phyloP scores from a whole-genome alignment of 2,888 invertebrate species.

The Ophion ventricosus region DNA sequence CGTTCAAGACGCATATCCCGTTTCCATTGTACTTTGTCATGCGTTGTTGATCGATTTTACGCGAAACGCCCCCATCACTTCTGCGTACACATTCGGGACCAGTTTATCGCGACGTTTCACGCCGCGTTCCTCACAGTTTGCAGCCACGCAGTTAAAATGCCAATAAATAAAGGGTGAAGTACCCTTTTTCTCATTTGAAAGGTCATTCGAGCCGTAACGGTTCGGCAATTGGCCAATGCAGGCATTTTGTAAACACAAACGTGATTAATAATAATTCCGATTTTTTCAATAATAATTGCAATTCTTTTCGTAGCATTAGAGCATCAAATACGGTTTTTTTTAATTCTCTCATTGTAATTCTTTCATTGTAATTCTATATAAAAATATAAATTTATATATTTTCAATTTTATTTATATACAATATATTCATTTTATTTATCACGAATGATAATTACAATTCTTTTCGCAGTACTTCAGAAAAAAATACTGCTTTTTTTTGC shows the following conservation, averaged over 20 bases:
- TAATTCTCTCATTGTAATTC: no score
- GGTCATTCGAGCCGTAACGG: background rate
- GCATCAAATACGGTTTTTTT: no score
- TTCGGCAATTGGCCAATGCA: background rate
- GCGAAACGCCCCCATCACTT: background rate
- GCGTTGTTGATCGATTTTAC: slow-evolving; percentile 35
- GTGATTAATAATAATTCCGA: background rate
- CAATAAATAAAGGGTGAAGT: background rate
- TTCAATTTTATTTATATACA: background rate
- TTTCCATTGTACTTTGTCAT: slow-evolving; percentile 18
- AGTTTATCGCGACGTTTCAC: slow-evolving; percentile 9
- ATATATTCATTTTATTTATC: no score
- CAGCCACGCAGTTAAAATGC: background rate
- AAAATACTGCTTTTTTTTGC: background rate
- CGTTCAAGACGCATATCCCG: slow-evolving; percentile 20
- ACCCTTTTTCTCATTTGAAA: background rate
- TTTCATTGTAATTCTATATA: background rate
- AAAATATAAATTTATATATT: background rate
- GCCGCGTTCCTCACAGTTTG: background rate
- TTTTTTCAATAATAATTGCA: background rate
- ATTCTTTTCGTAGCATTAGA: no score
- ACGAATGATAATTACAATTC: background rate
- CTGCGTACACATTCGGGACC: background rate
- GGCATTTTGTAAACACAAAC: background rate
- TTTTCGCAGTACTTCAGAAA: background rate